Evolutionary conservation across 2,888 invertebrate species (phyloP).

Genomic region (Digitonthophagus gazella): DNA sequence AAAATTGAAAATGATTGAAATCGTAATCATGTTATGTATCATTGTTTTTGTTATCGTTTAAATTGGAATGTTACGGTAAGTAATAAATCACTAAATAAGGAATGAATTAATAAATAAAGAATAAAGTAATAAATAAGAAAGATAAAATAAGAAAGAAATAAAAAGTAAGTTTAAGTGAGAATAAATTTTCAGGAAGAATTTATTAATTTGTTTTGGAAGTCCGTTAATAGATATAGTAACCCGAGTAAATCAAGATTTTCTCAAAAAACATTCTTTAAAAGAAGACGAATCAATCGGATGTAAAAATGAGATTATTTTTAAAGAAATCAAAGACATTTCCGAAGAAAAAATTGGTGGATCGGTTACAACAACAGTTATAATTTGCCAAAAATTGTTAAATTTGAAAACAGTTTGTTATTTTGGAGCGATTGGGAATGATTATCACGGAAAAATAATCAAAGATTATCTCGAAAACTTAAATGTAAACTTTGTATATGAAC

Average conservation of each 20-base stretch:
- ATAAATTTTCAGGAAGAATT: neutral
- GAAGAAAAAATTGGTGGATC: constrained; percentile 35
- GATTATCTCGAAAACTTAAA: constrained; percentile 28
- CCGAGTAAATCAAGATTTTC: constrained; percentile 32
- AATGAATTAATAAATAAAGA: no score
- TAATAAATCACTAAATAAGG: neutral
- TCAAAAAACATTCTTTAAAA: constrained; percentile 33
- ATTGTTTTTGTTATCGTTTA: neutral
- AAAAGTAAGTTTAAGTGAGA: no score
- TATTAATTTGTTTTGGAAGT: constrained; percentile 30
- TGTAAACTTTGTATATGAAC: constrained; percentile 29
- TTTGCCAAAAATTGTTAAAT: constrained; percentile 30
- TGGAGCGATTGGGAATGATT: constrained; percentile 36
- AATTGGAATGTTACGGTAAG: neutral
- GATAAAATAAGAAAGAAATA: no score
- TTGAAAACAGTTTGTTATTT: constrained; percentile 28
- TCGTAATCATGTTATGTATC: neutral
- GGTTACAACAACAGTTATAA: constrained; percentile 35
- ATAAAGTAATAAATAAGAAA: no score
- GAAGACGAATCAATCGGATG: no score
- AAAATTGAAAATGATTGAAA: neutral
- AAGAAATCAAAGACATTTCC: constrained; percentile 24
- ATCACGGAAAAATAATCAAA: constrained; percentile 30
- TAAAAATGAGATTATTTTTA: no score
- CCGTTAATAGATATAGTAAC: constrained; percentile 36